phyloP scores from a whole-genome alignment of 2,888 invertebrate species.

The Shargacucullia verbasci region DNA sequence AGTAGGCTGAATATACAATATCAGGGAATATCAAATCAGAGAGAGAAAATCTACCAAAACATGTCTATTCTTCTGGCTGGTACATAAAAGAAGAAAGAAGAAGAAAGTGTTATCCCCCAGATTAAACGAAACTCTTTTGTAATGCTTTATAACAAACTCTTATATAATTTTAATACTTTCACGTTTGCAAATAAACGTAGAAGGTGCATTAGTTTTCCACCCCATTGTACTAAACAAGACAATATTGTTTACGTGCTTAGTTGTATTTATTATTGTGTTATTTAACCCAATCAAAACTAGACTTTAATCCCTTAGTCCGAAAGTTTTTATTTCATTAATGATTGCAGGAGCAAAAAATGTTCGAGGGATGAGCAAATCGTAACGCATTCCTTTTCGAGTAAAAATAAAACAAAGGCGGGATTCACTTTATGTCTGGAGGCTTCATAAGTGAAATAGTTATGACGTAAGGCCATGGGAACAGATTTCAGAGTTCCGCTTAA shows the following conservation, averaged over 20 bases:
- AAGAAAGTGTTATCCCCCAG: too few relatives aligned
- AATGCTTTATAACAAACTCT: not conserved
- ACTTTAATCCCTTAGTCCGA: constrained; percentile 8
- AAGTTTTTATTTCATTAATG: constrained; percentile 9
- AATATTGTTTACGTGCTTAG: constrained; percentile 56
- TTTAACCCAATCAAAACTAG: constrained; percentile 10
- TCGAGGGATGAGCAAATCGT: constrained; percentile 34
- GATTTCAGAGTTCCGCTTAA: constrained; percentile 8
- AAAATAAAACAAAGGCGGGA: constrained; percentile 53
- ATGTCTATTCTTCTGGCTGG: too few relatives aligned
- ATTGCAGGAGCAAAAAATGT: constrained; percentile 24
- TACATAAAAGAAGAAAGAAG: too few relatives aligned
- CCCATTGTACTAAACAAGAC: constrained; percentile 21
- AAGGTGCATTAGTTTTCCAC: constrained; percentile 15
- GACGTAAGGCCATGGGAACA: constrained; percentile 10
- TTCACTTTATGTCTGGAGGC: constrained; percentile 45
- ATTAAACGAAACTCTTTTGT: constrained; percentile 1
- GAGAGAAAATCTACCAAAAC: too few relatives aligned
- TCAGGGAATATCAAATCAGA: too few relatives aligned
- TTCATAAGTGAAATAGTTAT: constrained; percentile 21
- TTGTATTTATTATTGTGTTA: constrained; percentile 39
- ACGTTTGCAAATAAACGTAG: constrained; percentile 12
- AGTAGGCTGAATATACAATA: too few relatives aligned
- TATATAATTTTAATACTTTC: constrained; percentile 8
- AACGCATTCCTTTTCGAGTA: constrained; percentile 46